Percentiles rank a stretch among this genome's conserved stretches.
phyloP scores from a whole-genome alignment of 2,113 vertebrate species.

The Natator depressus region DNA sequence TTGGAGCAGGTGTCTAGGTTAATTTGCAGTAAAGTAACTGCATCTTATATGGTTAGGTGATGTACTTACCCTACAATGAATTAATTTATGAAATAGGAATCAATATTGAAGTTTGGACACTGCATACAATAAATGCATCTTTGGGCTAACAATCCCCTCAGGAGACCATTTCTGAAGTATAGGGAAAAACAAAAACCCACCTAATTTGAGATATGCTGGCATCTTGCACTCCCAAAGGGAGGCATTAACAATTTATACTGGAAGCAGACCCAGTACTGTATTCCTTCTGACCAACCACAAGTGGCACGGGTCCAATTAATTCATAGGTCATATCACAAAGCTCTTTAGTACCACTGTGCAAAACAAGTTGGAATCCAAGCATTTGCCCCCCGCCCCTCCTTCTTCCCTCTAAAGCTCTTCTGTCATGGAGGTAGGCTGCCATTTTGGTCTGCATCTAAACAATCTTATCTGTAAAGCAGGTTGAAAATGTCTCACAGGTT shows the following conservation, averaged over 20 bases:
- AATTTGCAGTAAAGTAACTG: constrained; percentile 61
- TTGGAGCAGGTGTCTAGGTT: not conserved
- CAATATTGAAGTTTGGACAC: constrained; percentile 48
- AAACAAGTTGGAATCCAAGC: not conserved
- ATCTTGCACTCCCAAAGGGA: not conserved
- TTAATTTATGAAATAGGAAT: constrained; percentile 43
- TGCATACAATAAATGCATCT: not conserved
- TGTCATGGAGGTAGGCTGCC: not conserved
- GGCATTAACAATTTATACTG: not conserved
- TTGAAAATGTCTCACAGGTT: not conserved
- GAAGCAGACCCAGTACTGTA: not conserved
- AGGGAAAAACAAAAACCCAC: not conserved
- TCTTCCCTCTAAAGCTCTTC: not conserved
- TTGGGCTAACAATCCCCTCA: not conserved
- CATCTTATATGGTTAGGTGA: constrained; percentile 54
- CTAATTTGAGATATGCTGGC: not conserved
- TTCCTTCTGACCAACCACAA: not conserved
- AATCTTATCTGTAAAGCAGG: not conserved
- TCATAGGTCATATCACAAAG: not conserved
- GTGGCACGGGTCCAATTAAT: not conserved
- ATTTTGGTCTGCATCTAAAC: not conserved
- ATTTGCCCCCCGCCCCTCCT: constrained; percentile 1
- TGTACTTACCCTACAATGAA: constrained; percentile 60
- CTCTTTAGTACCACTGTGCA: not conserved
- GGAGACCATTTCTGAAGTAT: not conserved